A percentile compares a stretch with the other conserved stretches of the same genome.
Evolutionary conservation across 2,113 vertebrate species (phyloP).

Genomic region (Heterochromis multidens): DNA sequence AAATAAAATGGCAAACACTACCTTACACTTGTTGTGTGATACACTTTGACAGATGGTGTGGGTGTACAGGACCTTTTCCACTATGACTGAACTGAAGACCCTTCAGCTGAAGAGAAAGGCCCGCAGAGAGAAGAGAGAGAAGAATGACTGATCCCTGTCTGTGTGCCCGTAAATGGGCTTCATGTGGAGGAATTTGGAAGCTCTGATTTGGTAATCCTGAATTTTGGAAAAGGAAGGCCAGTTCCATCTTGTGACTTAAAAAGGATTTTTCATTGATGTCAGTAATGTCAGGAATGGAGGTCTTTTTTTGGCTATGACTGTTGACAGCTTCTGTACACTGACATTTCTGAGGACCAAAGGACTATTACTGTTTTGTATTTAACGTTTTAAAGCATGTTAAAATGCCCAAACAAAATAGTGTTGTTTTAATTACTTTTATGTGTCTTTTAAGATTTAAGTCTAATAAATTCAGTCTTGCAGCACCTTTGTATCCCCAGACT

Average conservation of each 20-base stretch:
- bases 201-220: constrained; percentile 27
- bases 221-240: not conserved
- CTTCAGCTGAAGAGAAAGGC: constrained; percentile 80
- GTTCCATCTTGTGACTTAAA: constrained; percentile 14
- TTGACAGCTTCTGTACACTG: not conserved
- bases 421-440: not conserved
- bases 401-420: not conserved
- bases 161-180: constrained; percentile 24
- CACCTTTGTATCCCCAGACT: not conserved
- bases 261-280: not conserved
- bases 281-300: not conserved
- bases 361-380: constrained; percentile 28
- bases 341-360: constrained; percentile 20
- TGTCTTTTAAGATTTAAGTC: not conserved
- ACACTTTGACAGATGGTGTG: constrained; percentile 80
- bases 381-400: constrained; percentile 10
- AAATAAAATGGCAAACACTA: not conserved
- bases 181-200: not conserved
- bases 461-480: not conserved
- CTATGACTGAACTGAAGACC: constrained; percentile 89
- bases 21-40: not conserved
- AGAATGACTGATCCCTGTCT: constrained; percentile 55
- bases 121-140: constrained; percentile 72
- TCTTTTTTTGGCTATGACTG: not conserved
- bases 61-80: constrained; percentile 85